These are phyloP conservation scores for Melanchra persicariae DNA, from an alignment of 2,888 invertebrate genomes.

Conservation along the genomic window DNA sequence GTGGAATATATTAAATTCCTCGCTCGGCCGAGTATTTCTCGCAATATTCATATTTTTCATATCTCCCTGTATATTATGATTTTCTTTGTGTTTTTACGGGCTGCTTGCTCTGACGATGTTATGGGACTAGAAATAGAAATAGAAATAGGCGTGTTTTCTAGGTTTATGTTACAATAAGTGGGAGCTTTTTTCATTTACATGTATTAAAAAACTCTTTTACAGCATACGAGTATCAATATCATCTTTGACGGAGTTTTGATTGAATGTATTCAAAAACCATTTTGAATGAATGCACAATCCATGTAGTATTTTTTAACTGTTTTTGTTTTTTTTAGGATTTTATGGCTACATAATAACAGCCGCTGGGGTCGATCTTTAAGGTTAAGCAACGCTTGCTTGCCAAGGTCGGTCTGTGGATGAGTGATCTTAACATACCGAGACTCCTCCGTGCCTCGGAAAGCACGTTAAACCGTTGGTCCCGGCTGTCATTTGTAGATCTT, in stretches of 20 bases:
- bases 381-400: too few relatives aligned
- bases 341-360: too few relatives aligned
- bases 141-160: conserved; percentile 9
- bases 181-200: background rate
- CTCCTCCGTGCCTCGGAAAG: too few relatives aligned
- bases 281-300: background rate
- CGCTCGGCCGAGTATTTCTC: conserved; percentile 41
- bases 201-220: background rate
- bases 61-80: conserved; percentile 53
- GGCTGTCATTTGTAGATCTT: too few relatives aligned
- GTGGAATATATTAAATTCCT: conserved; percentile 65
- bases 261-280: background rate
- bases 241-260: background rate
- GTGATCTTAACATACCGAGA: too few relatives aligned
- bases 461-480: too few relatives aligned
- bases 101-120: conserved; percentile 26
- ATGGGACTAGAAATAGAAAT: conserved; percentile 28
- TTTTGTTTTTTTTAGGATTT: too few relatives aligned
- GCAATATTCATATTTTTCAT: conserved; percentile 63
- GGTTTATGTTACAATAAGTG: background rate
- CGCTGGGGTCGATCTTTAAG: too few relatives aligned
- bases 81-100: conserved; percentile 49
- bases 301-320: too few relatives aligned
- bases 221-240: background rate
- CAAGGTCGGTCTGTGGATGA: too few relatives aligned